phyloP scores from a whole-genome alignment of 2,113 vertebrate genomes.

The Chelonoidis abingdonii region DNA sequence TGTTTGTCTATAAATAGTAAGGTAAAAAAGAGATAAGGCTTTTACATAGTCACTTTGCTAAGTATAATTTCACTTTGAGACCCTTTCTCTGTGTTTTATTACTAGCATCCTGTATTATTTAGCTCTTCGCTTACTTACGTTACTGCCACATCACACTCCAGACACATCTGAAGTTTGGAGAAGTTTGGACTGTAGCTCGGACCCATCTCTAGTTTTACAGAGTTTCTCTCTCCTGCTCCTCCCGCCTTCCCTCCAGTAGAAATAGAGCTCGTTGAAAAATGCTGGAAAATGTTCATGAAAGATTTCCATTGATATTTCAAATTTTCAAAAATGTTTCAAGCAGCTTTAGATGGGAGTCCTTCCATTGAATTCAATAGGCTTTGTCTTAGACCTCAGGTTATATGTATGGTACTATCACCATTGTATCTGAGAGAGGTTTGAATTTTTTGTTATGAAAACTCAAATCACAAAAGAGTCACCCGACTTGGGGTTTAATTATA shows the following conservation, averaged over 20 bases:
- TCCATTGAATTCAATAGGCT: background rate
- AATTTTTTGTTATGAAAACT: background rate
- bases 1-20: background rate
- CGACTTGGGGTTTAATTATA: background rate
- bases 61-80: background rate
- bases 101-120: background rate
- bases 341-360: background rate
- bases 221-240: too few species aligned
- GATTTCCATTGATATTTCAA: background rate
- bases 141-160: background rate
- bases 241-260: background rate
- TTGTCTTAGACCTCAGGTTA: background rate
- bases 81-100: background rate
- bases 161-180: background rate
- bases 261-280: background rate
- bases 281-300: background rate
- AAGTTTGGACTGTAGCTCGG: background rate
- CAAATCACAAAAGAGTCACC: background rate
- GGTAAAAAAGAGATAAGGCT: background rate
- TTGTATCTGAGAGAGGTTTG: background rate
- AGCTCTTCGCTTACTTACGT: background rate
- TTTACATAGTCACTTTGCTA: background rate
- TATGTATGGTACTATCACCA: background rate
- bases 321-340: background rate
- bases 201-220: background rate